Evolutionary conservation across 1,140 invertebrate species (phyloP).

Genomic region (Zaprionus gabonicus): DNA sequence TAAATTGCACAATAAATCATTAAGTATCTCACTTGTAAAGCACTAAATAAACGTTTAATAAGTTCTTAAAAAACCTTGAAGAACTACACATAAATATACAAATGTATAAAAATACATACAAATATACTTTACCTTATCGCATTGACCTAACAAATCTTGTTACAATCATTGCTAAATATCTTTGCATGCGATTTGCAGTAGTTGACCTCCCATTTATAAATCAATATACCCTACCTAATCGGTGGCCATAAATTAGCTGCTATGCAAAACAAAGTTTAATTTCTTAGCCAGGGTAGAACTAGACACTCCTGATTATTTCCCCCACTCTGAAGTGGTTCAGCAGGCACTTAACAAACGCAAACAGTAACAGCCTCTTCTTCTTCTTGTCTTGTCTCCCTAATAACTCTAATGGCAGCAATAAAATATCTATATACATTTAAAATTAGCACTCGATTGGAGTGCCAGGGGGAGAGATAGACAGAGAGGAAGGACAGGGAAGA

Average conservation of each 20-base stretch:
- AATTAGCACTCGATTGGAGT: constrained; percentile 73
- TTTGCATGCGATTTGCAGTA: background rate
- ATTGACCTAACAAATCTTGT: background rate
- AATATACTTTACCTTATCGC: background rate
- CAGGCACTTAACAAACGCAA: constrained; percentile 63
- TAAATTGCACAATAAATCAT: background rate
- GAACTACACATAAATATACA: background rate
- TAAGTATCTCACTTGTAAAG: background rate
- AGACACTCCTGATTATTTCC: background rate
- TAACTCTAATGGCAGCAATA: constrained; percentile 81
- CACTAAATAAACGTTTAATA: background rate
- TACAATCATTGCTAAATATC: background rate
- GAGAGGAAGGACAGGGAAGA: no score
- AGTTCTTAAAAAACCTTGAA: background rate
- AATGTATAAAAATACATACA: no score
- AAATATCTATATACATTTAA: constrained; percentile 80
- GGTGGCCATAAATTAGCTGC: constrained; percentile 8
- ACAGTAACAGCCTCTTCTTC: constrained; percentile 27
- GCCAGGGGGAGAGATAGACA: background rate
- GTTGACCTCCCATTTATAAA: background rate
- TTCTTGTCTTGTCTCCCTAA: constrained; percentile 37
- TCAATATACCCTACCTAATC: background rate
- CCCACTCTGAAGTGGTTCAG: background rate
- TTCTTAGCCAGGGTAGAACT: background rate
- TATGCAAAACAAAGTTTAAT: constrained; percentile 27